Conservation (phyloP, 92 coral and sea anemone genomes). For the Scolanthus callimorphus region DNA sequence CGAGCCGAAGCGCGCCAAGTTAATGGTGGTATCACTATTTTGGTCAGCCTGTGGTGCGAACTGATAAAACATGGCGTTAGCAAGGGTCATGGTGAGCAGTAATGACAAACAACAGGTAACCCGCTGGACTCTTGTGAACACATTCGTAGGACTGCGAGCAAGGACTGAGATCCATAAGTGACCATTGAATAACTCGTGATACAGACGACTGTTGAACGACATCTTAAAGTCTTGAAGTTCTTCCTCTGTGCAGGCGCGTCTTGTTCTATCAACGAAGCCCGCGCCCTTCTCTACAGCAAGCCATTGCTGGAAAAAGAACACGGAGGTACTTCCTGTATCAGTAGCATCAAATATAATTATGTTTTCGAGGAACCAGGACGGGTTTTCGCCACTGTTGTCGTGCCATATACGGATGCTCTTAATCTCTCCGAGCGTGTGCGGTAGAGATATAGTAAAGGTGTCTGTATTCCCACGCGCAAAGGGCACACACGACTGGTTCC, state of each 20-base stretch:
- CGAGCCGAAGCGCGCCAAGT: constrained; percentile 39
- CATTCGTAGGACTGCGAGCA: constrained; percentile 35
- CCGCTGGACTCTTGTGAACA: constrained; percentile 59
- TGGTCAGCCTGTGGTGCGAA: constrained; percentile 12
- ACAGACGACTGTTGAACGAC: constrained; percentile 6
- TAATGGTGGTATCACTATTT: constrained; percentile 16
- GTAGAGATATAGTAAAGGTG: constrained; percentile 48
- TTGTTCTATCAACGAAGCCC: constrained; percentile 53
- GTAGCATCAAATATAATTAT: constrained; percentile 25
- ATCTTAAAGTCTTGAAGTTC: constrained; percentile 19
- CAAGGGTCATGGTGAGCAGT: constrained; percentile 56
- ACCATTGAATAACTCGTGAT: constrained; percentile 26
- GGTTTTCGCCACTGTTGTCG: constrained; percentile 59
- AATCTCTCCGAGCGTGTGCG: constrained; percentile 31
- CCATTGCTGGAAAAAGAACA: constrained; percentile 56
- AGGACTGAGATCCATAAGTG: constrained; percentile 66
- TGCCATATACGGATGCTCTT: constrained; percentile 71
- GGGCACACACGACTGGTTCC: constrained; percentile 39
- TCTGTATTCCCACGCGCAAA: constrained; percentile 64
- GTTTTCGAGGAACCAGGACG: constrained; percentile 67
- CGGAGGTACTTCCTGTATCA: constrained; percentile 4
- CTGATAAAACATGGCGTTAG: constrained; percentile 77
- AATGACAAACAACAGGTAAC: constrained; percentile 59
- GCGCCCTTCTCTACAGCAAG: constrained; percentile 65
- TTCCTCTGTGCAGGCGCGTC: constrained; percentile 15